A percentile compares a stretch with the other conserved stretches of the same genome.
Evolutionary conservation across 2,888 invertebrate species (phyloP).

Genomic region (Spodoptera exigua): DNA sequence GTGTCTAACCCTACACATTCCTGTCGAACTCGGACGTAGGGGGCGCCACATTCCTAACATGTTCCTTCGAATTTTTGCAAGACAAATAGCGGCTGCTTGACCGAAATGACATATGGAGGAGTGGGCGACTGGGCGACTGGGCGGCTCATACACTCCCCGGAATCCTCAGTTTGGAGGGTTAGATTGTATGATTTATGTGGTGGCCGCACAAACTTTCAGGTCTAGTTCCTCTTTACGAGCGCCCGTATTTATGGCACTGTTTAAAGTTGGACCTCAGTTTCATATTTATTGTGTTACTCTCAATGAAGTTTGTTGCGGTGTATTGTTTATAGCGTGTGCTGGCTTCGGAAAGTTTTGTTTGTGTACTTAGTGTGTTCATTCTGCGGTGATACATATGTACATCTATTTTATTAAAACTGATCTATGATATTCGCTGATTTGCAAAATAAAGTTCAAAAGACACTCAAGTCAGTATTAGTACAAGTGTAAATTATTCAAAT

Average conservation of each 20-base stretch:
- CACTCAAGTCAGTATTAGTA: too few relatives aligned
- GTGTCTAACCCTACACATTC: conserved; percentile 69
- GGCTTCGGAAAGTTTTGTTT: conserved; percentile 30
- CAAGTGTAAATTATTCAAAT: background rate
- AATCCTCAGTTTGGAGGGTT: conserved; percentile 69
- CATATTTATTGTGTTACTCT: conserved; percentile 66
- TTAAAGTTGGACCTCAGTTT: conserved; percentile 70
- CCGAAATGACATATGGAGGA: conserved; percentile 85
- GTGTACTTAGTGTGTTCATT: background rate
- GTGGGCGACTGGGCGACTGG: conserved; percentile 65
- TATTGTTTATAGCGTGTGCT: conserved; percentile 39
- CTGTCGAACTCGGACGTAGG: conserved; percentile 58
- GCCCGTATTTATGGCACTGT: conserved; percentile 76
- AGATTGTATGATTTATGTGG: conserved; percentile 71
- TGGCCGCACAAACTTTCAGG: conserved; percentile 64
- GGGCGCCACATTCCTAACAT: conserved; percentile 79
- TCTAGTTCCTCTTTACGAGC: conserved; percentile 75
- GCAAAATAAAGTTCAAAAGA: too few relatives aligned
- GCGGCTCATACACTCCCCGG: conserved; percentile 77
- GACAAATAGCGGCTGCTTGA: conserved; percentile 84
- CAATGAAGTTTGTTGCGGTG: conserved; percentile 59
- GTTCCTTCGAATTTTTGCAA: conserved; percentile 85
- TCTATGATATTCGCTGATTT: too few relatives aligned
- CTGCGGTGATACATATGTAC: too few relatives aligned
- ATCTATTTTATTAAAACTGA: background rate